Evolutionary conservation across 2,797 vertebrate genomes (phyloP).

Genomic region (Galago senegalensis): DNA sequence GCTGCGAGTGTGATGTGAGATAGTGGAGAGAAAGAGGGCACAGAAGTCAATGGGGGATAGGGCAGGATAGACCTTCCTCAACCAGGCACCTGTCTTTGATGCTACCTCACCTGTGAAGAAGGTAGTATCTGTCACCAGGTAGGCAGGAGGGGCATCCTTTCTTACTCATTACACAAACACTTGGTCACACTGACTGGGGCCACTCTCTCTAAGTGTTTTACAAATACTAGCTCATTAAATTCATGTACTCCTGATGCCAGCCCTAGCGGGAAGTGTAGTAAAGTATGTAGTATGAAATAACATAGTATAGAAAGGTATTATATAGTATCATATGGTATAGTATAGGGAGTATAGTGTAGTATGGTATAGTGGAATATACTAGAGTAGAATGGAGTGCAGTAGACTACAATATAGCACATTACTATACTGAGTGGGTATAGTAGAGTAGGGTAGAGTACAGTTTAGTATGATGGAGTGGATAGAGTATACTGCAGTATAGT

Average conservation of each 20-base stretch:
- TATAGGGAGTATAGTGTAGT: neutral
- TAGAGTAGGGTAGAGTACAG: too few relatives aligned
- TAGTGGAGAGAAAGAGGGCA: neutral
- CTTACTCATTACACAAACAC: neutral
- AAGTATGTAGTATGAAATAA: too few relatives aligned
- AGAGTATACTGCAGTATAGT: too few relatives aligned
- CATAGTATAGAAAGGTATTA: neutral
- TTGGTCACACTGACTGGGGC: neutral
- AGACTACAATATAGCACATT: too few relatives aligned
- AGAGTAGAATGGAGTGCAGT: neutral
- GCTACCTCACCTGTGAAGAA: neutral
- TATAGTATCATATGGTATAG: neutral
- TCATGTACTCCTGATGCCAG: neutral
- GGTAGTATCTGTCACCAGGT: neutral
- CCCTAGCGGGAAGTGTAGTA: neutral
- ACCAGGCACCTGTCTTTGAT: accelerated
- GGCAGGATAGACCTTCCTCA: neutral
- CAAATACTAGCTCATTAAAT: neutral
- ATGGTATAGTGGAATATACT: neutral
- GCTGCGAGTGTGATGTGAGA: neutral
- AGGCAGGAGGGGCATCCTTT: neutral
- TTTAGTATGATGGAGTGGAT: too few relatives aligned
- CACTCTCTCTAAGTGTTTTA: neutral
- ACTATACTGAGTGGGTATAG: too few relatives aligned
- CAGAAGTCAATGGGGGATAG: neutral